Conservation (phyloP, 2,888 invertebrate genomes). For the Dryococelus australis region DNA sequence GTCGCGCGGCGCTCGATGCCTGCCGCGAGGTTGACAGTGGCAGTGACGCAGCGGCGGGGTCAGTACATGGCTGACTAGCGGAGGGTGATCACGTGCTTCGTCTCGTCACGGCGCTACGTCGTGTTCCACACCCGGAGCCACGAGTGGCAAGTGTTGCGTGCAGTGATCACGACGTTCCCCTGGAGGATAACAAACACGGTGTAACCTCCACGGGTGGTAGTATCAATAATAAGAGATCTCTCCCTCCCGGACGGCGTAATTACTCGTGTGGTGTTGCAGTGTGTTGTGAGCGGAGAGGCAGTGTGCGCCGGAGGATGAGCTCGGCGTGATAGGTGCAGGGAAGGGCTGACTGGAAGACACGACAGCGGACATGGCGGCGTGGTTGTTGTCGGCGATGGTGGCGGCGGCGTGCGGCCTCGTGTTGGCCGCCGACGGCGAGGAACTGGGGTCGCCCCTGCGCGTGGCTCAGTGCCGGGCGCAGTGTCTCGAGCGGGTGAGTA, state of each 20-base stretch:
- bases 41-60: not conserved
- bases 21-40: not conserved
- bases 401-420: not conserved
- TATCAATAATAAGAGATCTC: no score
- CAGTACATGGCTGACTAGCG: not conserved
- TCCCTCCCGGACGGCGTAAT: no score
- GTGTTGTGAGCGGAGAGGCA: not conserved
- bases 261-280: not conserved
- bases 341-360: not conserved
- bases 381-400: not conserved
- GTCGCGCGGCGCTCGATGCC: not conserved
- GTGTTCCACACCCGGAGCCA: not conserved
- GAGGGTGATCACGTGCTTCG: not conserved
- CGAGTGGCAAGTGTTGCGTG: not conserved
- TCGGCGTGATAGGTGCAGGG: no score
- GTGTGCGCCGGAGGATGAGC: not conserved
- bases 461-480: slow-evolving; percentile 77
- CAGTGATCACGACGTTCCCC: not conserved
- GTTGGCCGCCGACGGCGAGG: not conserved
- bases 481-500: slow-evolving; percentile 73
- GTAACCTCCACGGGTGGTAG: not conserved
- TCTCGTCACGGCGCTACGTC: not conserved
- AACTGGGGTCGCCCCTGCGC: slow-evolving; percentile 70
- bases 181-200: not conserved
- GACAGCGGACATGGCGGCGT: not conserved